Percentiles rank a stretch among this genome's conserved stretches.
Evolutionary conservation across 1,140 invertebrate species (phyloP).

Genomic region (Stenopsyche tienmushanensis): DNA sequence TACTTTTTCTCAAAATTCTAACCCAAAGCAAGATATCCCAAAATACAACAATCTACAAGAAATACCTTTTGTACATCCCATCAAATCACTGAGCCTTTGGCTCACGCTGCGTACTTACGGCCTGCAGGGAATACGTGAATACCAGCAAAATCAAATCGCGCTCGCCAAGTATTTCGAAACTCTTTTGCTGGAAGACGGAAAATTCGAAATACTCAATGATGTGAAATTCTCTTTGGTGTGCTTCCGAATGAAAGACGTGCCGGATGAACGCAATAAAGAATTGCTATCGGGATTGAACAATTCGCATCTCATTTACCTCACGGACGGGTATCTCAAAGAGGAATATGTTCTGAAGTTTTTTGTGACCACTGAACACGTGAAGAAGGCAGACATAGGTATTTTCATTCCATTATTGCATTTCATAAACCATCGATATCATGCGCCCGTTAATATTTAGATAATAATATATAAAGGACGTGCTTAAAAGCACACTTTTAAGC

Average conservation of each 20-base stretch:
- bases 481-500: too few species aligned
- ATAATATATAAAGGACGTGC: too few species aligned
- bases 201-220: conserved; percentile 84
- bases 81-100: conserved; percentile 86
- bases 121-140: conserved; percentile 75
- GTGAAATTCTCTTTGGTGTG: conserved; percentile 74
- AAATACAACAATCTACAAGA: too few species aligned
- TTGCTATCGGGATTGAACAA: conserved; percentile 84
- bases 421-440: too few species aligned
- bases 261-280: conserved; percentile 76
- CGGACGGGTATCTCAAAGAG: conserved; percentile 76
- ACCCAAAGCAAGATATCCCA: too few species aligned
- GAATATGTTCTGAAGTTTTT: conserved; percentile 83
- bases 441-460: too few species aligned
- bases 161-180: conserved; percentile 83
- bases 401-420: too few species aligned
- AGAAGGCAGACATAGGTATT: conserved; percentile 70
- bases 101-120: conserved; percentile 85
- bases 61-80: conserved; percentile 46
- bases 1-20: conserved; percentile 84
- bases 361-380: conserved; percentile 78
- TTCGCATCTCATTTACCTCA: conserved; percentile 87
- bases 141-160: conserved; percentile 85
- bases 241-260: conserved; percentile 64
- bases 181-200: conserved; percentile 70